Percentiles rank a stretch among this genome's conserved stretches.
Conservation (phyloP, 2,888 invertebrate species). For the Oscheius onirici region DNA sequence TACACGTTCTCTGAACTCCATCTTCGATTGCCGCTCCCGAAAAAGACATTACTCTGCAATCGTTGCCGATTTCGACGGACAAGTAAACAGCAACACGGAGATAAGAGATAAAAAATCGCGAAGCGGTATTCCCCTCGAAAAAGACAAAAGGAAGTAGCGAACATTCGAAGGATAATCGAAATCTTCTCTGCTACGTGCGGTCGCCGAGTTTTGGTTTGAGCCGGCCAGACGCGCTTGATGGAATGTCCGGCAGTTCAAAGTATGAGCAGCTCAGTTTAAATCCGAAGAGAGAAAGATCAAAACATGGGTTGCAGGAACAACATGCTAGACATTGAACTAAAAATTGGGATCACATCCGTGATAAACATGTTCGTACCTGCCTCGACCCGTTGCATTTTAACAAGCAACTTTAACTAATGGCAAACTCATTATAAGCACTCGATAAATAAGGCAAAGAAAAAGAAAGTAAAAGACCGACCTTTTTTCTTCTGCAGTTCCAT, state of each 20-base stretch:
- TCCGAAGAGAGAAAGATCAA: background rate
- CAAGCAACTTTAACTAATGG: no score
- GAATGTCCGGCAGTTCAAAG: constrained; percentile 21
- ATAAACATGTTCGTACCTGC: no score
- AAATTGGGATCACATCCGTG: no score
- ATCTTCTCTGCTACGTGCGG: constrained; percentile 21
- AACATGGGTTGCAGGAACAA: no score
- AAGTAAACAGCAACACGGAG: background rate
- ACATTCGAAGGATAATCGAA: constrained; percentile 23
- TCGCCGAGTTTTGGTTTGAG: constrained; percentile 11
- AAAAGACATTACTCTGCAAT: background rate
- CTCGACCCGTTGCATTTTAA: no score
- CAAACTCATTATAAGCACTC: no score
- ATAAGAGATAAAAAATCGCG: background rate
- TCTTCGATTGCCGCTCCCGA: no score
- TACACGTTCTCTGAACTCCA: no score
- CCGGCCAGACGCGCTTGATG: constrained; percentile 27
- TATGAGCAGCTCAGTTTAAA: background rate
- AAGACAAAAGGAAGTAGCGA: background rate
- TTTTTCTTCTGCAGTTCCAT: constrained; percentile 5
- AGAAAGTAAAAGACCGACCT: background rate
- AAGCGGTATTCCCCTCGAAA: background rate
- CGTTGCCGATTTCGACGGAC: background rate
- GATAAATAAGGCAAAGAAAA: background rate
- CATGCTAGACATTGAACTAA: no score